Base-by-base conservation (phyloP, 2,113 vertebrate species). In the Amblyornis subalaris region DNA sequence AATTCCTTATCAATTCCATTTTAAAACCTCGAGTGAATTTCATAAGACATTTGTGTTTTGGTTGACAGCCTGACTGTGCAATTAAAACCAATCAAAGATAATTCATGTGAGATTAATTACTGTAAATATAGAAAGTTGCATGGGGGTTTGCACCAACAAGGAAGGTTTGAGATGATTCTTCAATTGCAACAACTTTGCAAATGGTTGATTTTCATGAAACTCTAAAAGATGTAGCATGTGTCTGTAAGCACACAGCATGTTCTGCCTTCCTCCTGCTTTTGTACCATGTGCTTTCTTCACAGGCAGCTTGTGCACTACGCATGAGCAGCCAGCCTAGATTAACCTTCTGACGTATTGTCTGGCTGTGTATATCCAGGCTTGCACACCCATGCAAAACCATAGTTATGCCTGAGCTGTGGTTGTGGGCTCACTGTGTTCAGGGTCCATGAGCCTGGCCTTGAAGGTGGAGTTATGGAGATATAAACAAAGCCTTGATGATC, bases 41-140 rank as follows among this genome's bases (percentile, higher is more conserved):
- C 47, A 12, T 25, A 31, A 55, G 45, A 75, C 20, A 19, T 71
- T 94, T 93, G 7, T 88, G 36, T 64, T 88, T 89, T 83, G 12
- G 25, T 74, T 93, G 67, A 67, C 7, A 19, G 35, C 14, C 25
- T 61, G 35, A 58, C 70, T 48, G 25, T 28, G 38, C 55, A 85
- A 83, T 74, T 93, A 85, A 90, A 85, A 80, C 17, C 10, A 84
- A 44, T 71, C 84, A 93, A 94, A 67, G 36, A 31, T 7, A 80
- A 88, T 80, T 84, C 35, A 90, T 40, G 10, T 53, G 67, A 93
- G 69, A 94, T 92, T 84, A 92, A 86, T 96, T 95, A 86, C 40
- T 62, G 45, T 61, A 60, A 87, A 61, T 38, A 72, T 10, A 77
- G 44, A 58, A 76, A 75, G 21, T 33, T 86, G 13, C 25, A 26